phyloP scores from a whole-genome alignment of 1,140 invertebrate genomes.

The Nasonia giraulti region DNA sequence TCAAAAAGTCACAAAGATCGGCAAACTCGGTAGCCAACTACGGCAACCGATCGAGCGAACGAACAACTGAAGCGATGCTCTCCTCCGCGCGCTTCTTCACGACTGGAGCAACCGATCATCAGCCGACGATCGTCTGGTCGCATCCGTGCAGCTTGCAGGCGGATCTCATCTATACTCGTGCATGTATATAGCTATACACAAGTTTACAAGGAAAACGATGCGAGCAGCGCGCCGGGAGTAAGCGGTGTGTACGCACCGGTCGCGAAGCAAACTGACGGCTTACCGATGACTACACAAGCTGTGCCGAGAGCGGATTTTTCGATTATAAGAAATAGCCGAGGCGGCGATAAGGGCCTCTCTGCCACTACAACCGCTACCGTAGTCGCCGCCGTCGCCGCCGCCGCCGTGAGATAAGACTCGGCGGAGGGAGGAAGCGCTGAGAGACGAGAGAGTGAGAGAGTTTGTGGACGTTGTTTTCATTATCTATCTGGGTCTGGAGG shows the following conservation, averaged over 20 bases:
- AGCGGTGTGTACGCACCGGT: neutral
- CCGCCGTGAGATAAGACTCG: neutral
- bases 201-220: no score
- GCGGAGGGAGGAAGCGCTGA: neutral
- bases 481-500: constrained; percentile 21
- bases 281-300: neutral
- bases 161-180: no score
- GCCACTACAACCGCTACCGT: neutral
- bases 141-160: neutral
- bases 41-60: neutral
- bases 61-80: no score
- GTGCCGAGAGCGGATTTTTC: constrained; percentile 20
- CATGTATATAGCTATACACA: no score
- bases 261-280: neutral
- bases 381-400: no score
- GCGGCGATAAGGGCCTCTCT: constrained; percentile 7
- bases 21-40: neutral
- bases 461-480: neutral
- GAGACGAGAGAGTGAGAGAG: neutral
- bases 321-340: constrained; percentile 18
- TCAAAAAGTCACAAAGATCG: neutral
- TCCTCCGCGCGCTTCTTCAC: no score
- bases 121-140: neutral
- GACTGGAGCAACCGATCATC: no score
- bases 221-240: no score